Percentiles rank a stretch among this genome's conserved stretches.
Evolutionary conservation across 2,113 vertebrate species (phyloP).

Genomic region (Xenopus laevis): DNA sequence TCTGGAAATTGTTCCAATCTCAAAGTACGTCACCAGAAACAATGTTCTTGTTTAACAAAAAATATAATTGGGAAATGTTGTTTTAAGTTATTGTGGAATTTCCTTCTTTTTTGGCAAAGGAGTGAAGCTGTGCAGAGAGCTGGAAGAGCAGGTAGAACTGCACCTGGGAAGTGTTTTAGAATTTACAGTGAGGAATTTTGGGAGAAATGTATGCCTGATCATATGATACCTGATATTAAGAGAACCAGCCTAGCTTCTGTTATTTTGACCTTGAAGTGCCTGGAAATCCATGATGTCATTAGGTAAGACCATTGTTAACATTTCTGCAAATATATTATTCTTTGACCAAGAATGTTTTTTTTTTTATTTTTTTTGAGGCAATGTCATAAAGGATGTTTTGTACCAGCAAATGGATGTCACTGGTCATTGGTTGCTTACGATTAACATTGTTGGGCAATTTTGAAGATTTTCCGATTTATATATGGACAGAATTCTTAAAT

Average conservation of each 20-base stretch:
- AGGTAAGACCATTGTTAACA: slow-evolving; percentile 63
- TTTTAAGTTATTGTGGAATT: background rate
- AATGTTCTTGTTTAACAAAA: background rate
- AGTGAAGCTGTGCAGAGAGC: slow-evolving; percentile 88
- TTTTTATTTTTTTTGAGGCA: no score
- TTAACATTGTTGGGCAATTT: no score
- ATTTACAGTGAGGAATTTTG: slow-evolving; percentile 88
- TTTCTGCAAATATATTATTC: no score
- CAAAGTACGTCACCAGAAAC: slow-evolving; percentile 76
- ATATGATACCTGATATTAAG: slow-evolving; percentile 90
- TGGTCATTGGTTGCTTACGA: no score
- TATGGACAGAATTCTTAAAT: no score
- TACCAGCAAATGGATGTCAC: background rate
- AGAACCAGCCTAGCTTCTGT: slow-evolving; percentile 88
- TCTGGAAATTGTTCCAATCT: slow-evolving; percentile 93
- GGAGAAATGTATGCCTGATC: slow-evolving; percentile 90
- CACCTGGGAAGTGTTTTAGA: slow-evolving; percentile 82
- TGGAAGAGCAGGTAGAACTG: slow-evolving; percentile 86
- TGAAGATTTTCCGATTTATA: no score
- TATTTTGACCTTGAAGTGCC: slow-evolving; percentile 90
- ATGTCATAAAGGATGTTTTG: background rate
- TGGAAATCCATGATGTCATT: slow-evolving; percentile 90
- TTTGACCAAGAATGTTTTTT: no score
- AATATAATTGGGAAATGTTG: background rate
- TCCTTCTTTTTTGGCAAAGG: slow-evolving; percentile 56